Conservation (phyloP, 1,140 invertebrate genomes). For the Thaumatotibia leucotreta region DNA sequence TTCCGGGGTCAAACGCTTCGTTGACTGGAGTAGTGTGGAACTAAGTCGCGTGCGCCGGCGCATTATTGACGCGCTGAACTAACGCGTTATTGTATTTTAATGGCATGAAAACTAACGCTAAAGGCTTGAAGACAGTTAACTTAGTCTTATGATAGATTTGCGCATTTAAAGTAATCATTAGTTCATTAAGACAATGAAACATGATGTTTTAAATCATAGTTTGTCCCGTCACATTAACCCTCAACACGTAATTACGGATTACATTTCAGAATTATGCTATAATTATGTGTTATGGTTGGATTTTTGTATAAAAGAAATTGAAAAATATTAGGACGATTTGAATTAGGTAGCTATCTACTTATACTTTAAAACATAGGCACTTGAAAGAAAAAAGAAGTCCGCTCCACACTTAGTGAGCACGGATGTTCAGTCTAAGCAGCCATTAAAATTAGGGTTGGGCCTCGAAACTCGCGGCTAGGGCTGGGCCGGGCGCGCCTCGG, state of each 20-base stretch:
- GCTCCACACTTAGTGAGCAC: conserved; percentile 53
- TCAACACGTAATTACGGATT: too few relatives aligned
- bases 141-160: not conserved
- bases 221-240: too few relatives aligned
- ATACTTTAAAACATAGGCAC: too few relatives aligned
- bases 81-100: conserved; percentile 3
- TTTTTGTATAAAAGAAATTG: too few relatives aligned
- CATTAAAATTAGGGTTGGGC: conserved; percentile 76
- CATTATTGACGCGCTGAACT: not conserved
- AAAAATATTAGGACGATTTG: too few relatives aligned
- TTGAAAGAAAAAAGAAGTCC: too few relatives aligned
- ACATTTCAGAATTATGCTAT: too few relatives aligned
- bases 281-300: too few relatives aligned
- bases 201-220: too few relatives aligned
- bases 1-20: not conserved
- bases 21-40: not conserved
- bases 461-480: conserved; percentile 61
- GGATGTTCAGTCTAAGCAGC: conserved; percentile 64
- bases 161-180: not conserved
- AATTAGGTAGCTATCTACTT: too few relatives aligned
- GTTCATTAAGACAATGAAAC: too few relatives aligned
- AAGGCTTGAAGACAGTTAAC: not conserved
- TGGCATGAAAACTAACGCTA: not conserved
- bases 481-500: conserved; percentile 52
- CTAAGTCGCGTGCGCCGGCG: not conserved